Base-by-base conservation (phyloP, 1,140 invertebrate genomes). In the Bombus breviceps region DNA sequence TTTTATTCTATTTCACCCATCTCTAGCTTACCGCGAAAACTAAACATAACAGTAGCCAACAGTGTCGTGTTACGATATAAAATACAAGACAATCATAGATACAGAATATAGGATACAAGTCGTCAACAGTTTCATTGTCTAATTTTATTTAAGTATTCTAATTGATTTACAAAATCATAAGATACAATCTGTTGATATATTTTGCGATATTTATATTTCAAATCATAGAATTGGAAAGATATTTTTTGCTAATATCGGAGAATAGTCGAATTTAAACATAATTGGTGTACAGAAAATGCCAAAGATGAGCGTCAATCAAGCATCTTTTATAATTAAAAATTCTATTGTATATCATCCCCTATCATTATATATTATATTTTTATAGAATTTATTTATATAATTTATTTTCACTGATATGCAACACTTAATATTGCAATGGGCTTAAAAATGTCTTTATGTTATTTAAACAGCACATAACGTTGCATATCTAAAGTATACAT, bases 1-100 rank as follows among this genome's bases (percentile, higher is more conserved):
- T 57, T 47, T 18, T 34, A 71, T 22, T 62, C 8, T 6, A 5
- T 83, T 80, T 75, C 28, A 32, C 39, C 25, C 72, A 62, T 5
- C 32, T 13, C 25, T n/a, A 57, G 62, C 78, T 85, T 89, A 75
- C 85, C 82, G 88, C 85, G 78, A 71, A 87, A 90, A 87, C 66
- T 74, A 87, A 86, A 76, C 59, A 62, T 3, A 47, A 34, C 18
- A 53, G 18, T 53, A 34, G 41, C 28, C 37, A 64, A 66, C 28
- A 80, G 22, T 69, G 66, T 2, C 75, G 34, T 13, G 81, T 39
- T 62, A 9, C n/a, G 9, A 13, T n/a, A 53, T 9, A 39, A 10
- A 66, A 47, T 43, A n/a, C 59, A n/a, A 62, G 3, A 13, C 22
- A 62, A 5, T n/a, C 59, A 53, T 2, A 53, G 18, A 53, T 53